These are phyloP conservation scores for Pentalonia nigronervosa DNA, from an alignment of 1,140 invertebrate genomes.

Conservation along the genomic window DNA sequence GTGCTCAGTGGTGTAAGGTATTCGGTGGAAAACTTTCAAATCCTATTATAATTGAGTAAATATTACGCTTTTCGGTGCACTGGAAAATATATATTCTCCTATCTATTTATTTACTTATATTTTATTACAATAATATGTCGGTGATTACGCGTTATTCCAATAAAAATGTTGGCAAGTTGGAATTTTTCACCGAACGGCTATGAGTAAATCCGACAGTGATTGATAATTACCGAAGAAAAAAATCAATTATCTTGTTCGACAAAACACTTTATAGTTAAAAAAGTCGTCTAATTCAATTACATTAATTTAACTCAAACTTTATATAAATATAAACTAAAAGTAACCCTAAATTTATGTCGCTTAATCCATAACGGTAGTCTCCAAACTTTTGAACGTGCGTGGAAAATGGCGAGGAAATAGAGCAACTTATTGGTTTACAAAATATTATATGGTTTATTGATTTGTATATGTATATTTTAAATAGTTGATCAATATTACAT, in stretches of 20 bases:
- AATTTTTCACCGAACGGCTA: not conserved
- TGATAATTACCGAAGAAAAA: not conserved
- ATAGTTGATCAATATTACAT: not conserved
- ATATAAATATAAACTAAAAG: not conserved
- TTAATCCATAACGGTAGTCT: not conserved
- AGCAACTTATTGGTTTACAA: not conserved
- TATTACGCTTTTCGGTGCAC: not conserved
- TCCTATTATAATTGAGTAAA: not conserved
- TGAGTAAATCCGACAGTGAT: not conserved
- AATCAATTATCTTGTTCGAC: conserved; percentile 12
- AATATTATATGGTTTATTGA: not conserved
- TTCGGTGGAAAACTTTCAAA: not conserved
- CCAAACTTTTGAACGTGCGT: not conserved
- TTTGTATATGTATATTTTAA: too few relatives aligned
- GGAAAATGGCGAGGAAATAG: not conserved
- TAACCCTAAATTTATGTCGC: not conserved
- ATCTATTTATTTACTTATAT: not conserved
- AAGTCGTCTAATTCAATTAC: not conserved
- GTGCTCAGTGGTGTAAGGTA: too few relatives aligned
- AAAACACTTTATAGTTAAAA: not conserved
- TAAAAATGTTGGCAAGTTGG: not conserved
- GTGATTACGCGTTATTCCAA: not conserved
- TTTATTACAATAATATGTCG: not conserved
- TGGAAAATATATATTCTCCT: not conserved
- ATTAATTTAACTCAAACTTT: not conserved